These are phyloP conservation scores for Cydia pomonella DNA, from an alignment of 1,140 invertebrate species.

Conservation along the genomic window DNA sequence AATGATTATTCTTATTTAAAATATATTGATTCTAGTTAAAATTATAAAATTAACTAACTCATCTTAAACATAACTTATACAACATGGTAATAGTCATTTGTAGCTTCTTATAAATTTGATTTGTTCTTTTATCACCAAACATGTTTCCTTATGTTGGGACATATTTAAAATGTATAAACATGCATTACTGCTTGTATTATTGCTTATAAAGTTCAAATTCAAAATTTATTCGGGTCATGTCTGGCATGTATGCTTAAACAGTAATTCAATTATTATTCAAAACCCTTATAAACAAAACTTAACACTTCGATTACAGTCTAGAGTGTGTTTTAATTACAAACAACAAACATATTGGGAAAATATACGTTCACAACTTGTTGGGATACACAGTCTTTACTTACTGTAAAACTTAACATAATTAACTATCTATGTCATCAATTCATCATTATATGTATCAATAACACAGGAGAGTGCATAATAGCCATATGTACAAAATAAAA, in stretches of 20 bases:
- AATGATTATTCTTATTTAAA: constrained; percentile 2
- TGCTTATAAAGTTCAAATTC: neutral
- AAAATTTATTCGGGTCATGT: neutral
- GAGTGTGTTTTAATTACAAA: neutral
- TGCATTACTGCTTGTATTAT: too few species aligned
- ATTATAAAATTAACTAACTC: constrained; percentile 1
- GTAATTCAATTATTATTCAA: neutral
- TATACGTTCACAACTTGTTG: neutral
- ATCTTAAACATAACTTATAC: neutral
- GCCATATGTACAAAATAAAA: neutral
- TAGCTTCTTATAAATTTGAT: constrained; percentile 5
- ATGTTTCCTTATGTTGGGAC: neutral
- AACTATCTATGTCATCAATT: neutral
- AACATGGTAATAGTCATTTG: neutral
- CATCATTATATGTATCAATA: neutral
- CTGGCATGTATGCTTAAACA: neutral
- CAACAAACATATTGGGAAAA: neutral
- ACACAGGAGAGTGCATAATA: neutral
- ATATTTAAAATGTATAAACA: neutral
- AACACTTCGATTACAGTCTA: neutral
- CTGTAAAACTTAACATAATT: neutral
- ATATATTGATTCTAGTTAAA: constrained; percentile 1
- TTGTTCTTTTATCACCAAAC: neutral
- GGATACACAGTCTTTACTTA: neutral
- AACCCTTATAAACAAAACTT: neutral